A percentile compares a stretch with the other conserved stretches of the same genome.
Evolutionary conservation across 2,888 invertebrate species (phyloP).

Genomic region (Osmoderma eremita): DNA sequence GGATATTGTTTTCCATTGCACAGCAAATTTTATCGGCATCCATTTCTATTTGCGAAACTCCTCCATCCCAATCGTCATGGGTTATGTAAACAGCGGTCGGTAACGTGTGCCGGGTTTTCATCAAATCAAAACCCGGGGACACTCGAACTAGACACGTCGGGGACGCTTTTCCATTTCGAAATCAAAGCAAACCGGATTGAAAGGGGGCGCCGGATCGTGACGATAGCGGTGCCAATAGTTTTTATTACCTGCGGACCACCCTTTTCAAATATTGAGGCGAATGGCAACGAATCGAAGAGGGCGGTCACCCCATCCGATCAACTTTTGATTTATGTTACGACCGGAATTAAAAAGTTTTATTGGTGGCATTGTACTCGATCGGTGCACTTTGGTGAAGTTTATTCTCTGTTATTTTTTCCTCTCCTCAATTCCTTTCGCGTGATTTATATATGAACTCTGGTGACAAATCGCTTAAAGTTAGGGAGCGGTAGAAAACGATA

Average conservation of each 20-base stretch:
- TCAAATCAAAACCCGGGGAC: conserved; percentile 29
- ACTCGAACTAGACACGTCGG: conserved; percentile 9
- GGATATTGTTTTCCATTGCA: too few species aligned
- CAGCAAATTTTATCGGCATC: too few species aligned
- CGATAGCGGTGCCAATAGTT: conserved; percentile 32
- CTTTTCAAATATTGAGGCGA: conserved; percentile 25
- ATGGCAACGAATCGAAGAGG: conserved; percentile 25
- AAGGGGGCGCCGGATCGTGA: conserved; percentile 28
- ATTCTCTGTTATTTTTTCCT: conserved; percentile 1
- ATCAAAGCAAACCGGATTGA: conserved; percentile 30
- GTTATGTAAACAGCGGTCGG: not conserved
- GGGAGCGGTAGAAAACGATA: not conserved
- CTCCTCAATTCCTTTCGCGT: conserved; percentile 1
- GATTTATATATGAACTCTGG: conserved; percentile 7
- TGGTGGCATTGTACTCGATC: conserved; percentile 7
- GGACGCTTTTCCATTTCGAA: conserved; percentile 30
- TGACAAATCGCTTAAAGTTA: conserved; percentile 16
- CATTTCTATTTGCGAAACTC: too few species aligned
- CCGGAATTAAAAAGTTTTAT: conserved; percentile 32
- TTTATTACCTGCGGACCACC: conserved; percentile 33
- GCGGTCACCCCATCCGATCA: conserved; percentile 5
- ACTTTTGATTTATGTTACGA: conserved; percentile 30
- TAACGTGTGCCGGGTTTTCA: not conserved
- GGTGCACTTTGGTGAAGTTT: conserved; percentile 7
- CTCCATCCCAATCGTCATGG: not conserved